Evolutionary conservation across 2,888 invertebrate genomes (phyloP).

Genomic region (Netelia virgata): DNA sequence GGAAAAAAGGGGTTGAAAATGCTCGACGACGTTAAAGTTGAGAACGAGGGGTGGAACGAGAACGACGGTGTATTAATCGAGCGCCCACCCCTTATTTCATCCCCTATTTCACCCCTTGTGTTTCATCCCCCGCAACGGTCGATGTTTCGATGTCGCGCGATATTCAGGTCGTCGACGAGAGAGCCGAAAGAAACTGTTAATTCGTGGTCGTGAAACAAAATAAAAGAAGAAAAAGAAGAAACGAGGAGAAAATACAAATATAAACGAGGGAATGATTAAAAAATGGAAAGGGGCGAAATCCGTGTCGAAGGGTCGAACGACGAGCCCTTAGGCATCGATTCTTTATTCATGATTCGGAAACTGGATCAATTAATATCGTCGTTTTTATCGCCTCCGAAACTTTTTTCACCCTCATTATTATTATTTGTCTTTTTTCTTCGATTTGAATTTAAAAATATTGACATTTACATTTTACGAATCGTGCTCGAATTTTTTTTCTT

Average conservation of each 20-base stretch:
- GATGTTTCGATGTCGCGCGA: background rate
- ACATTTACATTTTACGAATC: no score
- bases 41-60: background rate
- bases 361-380: constrained; percentile 46
- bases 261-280: background rate
- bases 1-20: constrained; percentile 20
- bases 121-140: background rate
- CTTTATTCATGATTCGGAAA: background rate
- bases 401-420: background rate
- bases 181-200: constrained; percentile 27
- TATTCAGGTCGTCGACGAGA: constrained; percentile 24
- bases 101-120: constrained; percentile 34
- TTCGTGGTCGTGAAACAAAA: constrained; percentile 1
- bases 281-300: constrained; percentile 19
- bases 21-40: constrained; percentile 48
- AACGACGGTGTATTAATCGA: constrained; percentile 46
- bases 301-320: background rate
- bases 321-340: background rate
- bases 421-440: no score
- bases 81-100: constrained; percentile 48
- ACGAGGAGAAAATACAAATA: constrained; percentile 4
- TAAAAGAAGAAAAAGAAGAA: background rate
- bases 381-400: background rate
- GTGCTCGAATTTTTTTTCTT: no score
- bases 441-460: no score